Base-by-base conservation (phyloP, 2,888 invertebrate species). In the Rhagonycha lutea region DNA sequence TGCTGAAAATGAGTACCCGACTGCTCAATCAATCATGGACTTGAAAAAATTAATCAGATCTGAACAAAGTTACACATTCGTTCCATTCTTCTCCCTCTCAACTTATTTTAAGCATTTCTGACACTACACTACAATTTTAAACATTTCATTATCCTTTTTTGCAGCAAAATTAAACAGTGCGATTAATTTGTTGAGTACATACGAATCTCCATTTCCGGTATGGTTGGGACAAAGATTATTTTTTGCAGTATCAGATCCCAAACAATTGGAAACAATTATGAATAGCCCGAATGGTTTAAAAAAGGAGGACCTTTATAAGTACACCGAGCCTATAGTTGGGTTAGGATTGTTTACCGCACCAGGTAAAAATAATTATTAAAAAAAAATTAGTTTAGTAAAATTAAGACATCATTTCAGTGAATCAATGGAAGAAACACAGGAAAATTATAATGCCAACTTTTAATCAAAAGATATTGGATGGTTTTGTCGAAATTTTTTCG, bases 381-480 rank as follows among this genome's bases (percentile, higher is more conserved):
- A 24, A 4, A n/a, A 14, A 18, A 14, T n/a, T n/a, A n/a, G 0
- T 10, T 10, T n/a, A 7, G 4, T 65, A n/a, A 14, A 3, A n/a
- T 7, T 4, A 65, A 65, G 24, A 10, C 24, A 14, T n/a, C n/a
- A 24, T 65, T 65, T 23, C 18, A 70, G 70, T 70, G 28, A 11
- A 5, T 12, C 14, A 90, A 82, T 93, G 93, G 93, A 89, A 89
- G 80, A 81, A 83, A 1, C 89, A 92, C 75, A 86, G 93, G 10
- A 90, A 90, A 80, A 84, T 92, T 65, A 87, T 93, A 9, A 89
- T 92, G n/a, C 92, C 93, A 0, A 89, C 92, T 14, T 93, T 93
- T 83, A 91, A 92, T 83, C 92, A 91, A 83, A 90, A 90, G 75
- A 89, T 92, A 73, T 85, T 93, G 29, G 90, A 92, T 77, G 89